A percentile compares a stretch with the other conserved stretches of the same genome.
Conservation (phyloP, 2,113 vertebrate species). For the Lophura nycthemera region DNA sequence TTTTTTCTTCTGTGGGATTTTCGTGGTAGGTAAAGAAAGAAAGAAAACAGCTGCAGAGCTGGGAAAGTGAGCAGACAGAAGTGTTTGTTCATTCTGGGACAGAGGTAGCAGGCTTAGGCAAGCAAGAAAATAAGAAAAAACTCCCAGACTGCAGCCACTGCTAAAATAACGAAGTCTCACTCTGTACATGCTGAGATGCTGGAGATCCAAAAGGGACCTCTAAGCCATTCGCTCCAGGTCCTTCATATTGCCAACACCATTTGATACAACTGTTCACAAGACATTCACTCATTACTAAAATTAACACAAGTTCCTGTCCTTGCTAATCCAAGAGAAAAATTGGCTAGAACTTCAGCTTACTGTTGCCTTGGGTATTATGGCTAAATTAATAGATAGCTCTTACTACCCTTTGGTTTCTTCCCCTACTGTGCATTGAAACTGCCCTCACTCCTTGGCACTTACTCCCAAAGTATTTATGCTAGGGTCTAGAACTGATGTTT, state of each 20-base stretch:
- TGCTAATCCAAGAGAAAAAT: not conserved
- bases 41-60: not conserved
- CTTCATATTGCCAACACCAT: not conserved
- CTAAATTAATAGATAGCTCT: not conserved
- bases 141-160: not conserved
- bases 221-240: not conserved
- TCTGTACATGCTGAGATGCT: not conserved
- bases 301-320: not conserved
- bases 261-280: not conserved
- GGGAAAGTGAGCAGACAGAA: not conserved
- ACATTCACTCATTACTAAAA: not conserved
- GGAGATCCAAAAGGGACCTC: not conserved
- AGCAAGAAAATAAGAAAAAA: not conserved
- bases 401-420: not conserved
- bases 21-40: not conserved
- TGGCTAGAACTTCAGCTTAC: not conserved
- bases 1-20: not conserved
- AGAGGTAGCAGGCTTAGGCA: not conserved
- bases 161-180: constrained; percentile 12
- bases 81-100: not conserved
- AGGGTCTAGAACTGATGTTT: not conserved
- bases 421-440: not conserved
- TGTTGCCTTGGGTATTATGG: not conserved
- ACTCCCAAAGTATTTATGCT: not conserved
- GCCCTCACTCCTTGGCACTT: not conserved